phyloP scores from a whole-genome alignment of 2,113 vertebrate species.

The Lepidothrix coronata region DNA sequence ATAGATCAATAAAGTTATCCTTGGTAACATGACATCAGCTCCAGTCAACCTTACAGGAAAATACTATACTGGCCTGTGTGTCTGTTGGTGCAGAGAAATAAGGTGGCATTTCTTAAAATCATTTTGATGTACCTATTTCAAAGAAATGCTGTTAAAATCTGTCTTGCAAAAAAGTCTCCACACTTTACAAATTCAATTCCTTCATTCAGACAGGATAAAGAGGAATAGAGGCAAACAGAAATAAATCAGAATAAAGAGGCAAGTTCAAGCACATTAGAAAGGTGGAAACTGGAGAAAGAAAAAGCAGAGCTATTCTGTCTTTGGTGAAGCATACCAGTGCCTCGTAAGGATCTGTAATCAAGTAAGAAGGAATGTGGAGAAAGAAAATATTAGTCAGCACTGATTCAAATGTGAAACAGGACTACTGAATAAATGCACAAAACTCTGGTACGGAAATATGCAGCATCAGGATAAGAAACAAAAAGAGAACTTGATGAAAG shows the following conservation, averaged over 20 bases:
- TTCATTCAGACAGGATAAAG: background rate
- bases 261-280: background rate
- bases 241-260: background rate
- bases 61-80: background rate
- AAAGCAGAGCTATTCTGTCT: background rate
- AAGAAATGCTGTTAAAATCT: background rate
- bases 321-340: background rate
- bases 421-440: background rate
- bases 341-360: background rate
- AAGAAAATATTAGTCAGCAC: background rate
- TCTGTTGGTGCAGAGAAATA: background rate
- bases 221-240: background rate
- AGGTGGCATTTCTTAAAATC: background rate
- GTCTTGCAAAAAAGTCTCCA: background rate
- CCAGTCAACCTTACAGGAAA: background rate
- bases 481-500: background rate
- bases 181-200: background rate
- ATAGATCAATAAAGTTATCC: background rate
- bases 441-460: background rate
- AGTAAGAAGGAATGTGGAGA: background rate
- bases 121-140: background rate
- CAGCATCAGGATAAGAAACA: background rate
- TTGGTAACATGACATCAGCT: background rate
- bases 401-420: background rate
- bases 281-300: background rate